Evolutionary conservation across 2,888 invertebrate species (phyloP).

Genomic region (Caenorhabditis sp.): DNA sequence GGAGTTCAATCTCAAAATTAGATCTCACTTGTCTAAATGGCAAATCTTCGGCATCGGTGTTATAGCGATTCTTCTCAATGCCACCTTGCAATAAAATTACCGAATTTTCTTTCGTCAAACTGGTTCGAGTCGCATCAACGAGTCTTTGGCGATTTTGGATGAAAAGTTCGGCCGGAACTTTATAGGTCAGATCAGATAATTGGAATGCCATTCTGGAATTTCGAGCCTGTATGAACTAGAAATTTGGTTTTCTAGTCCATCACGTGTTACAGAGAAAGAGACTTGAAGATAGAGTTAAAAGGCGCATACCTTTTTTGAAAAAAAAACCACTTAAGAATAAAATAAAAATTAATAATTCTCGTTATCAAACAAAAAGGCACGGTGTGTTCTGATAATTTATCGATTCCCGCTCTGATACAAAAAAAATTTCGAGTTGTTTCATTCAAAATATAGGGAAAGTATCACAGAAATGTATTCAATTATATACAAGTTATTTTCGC

Average conservation of each 20-base stretch:
- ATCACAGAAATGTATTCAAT: not conserved
- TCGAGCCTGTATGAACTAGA: no score
- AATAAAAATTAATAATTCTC: no score
- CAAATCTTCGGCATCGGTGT: constrained; percentile 68
- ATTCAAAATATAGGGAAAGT: not conserved
- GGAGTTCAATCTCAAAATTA: not conserved
- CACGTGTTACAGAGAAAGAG: no score
- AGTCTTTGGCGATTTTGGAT: constrained; percentile 61
- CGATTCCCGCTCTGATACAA: constrained; percentile 15
- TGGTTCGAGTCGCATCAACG: constrained; percentile 24
- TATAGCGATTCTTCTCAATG: constrained; percentile 63
- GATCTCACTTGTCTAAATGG: constrained; percentile 64
- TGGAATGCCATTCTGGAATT: constrained; percentile 22
- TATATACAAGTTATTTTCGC: not conserved
- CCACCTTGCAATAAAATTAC: constrained; percentile 64
- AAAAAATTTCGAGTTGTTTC: no score
- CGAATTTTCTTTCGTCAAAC: constrained; percentile 18
- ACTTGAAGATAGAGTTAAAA: no score
- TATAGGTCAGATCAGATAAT: constrained; percentile 40
- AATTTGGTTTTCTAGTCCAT: no score
- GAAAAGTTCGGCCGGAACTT: constrained; percentile 59
- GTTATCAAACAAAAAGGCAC: no score
- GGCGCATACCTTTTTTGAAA: no score
- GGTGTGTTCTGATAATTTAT: no score
- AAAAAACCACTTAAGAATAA: no score